phyloP scores from a whole-genome alignment of 1,140 invertebrate species.

The Meteorus sp. region DNA sequence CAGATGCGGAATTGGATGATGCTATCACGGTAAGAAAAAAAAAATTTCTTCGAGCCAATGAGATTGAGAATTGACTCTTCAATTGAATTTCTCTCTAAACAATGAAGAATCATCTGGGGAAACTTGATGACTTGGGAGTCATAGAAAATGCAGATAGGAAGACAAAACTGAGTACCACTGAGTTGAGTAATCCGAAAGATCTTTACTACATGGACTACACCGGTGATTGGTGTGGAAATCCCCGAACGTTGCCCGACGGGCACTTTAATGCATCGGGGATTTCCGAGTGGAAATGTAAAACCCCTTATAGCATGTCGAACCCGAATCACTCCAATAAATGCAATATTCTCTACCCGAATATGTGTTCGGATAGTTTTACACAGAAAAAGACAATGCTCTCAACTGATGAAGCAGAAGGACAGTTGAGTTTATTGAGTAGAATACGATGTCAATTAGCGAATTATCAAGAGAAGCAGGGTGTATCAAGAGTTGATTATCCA shows the following conservation, averaged over 20 bases:
- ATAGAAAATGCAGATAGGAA: constrained; percentile 5
- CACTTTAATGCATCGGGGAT: not conserved
- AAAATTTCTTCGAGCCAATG: not conserved
- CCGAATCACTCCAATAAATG: not conserved
- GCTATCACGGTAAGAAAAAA: constrained; percentile 9
- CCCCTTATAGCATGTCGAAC: constrained; percentile 37
- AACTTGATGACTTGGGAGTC: constrained; percentile 12
- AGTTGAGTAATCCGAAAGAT: not conserved
- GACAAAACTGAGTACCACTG: not conserved
- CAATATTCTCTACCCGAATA: not conserved
- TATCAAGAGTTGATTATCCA: constrained; percentile 41
- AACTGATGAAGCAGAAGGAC: not conserved
- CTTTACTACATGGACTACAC: not conserved
- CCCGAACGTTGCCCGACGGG: not conserved
- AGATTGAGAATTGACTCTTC: not conserved
- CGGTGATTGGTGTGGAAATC: constrained; percentile 15
- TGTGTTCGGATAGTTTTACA: not conserved
- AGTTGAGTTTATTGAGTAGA: constrained; percentile 28
- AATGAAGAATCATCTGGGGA: constrained; percentile 16
- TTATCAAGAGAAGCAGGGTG: constrained; percentile 46
- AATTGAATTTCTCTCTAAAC: too few species aligned
- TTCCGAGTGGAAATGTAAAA: constrained; percentile 36
- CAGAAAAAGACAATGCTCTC: not conserved
- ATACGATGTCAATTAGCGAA: constrained; percentile 41
- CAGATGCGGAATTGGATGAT: constrained; percentile 19